phyloP scores from a whole-genome alignment of 1,140 invertebrate genomes.

The Trichonephila clavata region DNA sequence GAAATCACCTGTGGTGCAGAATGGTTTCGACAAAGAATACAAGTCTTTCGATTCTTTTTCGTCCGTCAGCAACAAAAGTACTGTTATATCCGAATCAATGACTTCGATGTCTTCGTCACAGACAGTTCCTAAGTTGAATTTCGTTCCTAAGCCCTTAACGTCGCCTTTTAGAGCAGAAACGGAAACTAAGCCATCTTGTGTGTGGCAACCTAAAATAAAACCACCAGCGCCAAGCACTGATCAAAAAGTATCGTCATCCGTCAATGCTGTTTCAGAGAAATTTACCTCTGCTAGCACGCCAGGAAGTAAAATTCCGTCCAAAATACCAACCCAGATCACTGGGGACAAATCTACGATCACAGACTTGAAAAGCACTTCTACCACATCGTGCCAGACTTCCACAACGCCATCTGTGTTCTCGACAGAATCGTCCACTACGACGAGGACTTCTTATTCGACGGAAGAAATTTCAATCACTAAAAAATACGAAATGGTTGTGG shows the following conservation, averaged over 20 bases:
- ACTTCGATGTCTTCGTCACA: conserved; percentile 74
- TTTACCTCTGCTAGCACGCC: not conserved
- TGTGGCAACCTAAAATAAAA: conserved; percentile 52
- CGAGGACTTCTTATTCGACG: conserved; percentile 44
- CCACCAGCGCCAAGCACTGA: conserved; percentile 3
- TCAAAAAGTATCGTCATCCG: not conserved
- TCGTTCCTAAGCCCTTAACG: conserved; percentile 86
- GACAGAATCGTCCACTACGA: conserved; percentile 52
- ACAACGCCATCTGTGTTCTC: not conserved
- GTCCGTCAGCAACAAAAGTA: conserved; percentile 36
- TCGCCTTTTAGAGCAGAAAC: conserved; percentile 81
- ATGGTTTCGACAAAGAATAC: conserved; percentile 35
- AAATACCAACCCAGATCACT: not conserved
- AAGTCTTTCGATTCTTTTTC: conserved; percentile 19
- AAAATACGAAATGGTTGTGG: conserved; percentile 62
- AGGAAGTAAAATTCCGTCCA: not conserved
- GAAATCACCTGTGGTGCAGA: conserved; percentile 44
- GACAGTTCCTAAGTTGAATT: conserved; percentile 85
- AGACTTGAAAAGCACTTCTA: conserved; percentile 42
- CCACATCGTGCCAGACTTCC: conserved; percentile 55
- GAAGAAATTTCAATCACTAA: conserved; percentile 71
- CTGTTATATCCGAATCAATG: conserved; percentile 61
- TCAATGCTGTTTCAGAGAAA: not conserved
- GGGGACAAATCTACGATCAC: conserved; percentile 2
- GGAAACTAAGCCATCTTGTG: conserved; percentile 81